Evolutionary conservation across 2,797 vertebrate species (phyloP).

Genomic region (Helarctos malayanus): DNA sequence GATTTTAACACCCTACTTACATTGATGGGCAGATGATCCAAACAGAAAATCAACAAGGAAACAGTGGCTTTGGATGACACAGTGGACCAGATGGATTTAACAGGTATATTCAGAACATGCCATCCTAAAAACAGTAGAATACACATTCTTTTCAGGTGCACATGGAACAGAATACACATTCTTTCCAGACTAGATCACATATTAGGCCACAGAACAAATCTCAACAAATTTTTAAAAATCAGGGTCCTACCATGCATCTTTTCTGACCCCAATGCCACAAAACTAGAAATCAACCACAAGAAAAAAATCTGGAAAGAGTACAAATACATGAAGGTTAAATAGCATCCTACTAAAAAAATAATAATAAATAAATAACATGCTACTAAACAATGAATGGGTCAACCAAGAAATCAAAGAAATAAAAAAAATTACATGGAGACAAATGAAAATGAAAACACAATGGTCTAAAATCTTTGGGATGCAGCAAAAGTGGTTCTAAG

Average conservation of each 20-base stretch:
- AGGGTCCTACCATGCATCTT: not conserved
- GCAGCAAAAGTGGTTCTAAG: not conserved
- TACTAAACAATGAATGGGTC: not conserved
- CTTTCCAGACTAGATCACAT: no score
- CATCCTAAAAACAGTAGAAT: no score
- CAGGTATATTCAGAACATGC: no score
- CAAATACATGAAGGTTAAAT: not conserved
- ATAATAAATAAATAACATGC: not conserved
- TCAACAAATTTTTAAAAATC: no score
- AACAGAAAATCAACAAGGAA: no score
- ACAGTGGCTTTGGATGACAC: no score
- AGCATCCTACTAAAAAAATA: not conserved
- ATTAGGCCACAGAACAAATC: no score
- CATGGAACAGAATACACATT: no score
- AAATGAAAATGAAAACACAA: not conserved
- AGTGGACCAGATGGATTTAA: no score
- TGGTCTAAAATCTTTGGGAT: not conserved
- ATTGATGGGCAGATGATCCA: no score
- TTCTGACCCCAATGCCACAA: not conserved
- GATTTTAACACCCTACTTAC: no score
- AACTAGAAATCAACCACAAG: not conserved
- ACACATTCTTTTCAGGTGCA: no score
- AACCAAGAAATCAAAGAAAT: not conserved
- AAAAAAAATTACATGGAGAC: not conserved
- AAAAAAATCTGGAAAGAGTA: not conserved